Conservation (phyloP, 2,888 invertebrate species). For the Leptogaster cylindrica region DNA sequence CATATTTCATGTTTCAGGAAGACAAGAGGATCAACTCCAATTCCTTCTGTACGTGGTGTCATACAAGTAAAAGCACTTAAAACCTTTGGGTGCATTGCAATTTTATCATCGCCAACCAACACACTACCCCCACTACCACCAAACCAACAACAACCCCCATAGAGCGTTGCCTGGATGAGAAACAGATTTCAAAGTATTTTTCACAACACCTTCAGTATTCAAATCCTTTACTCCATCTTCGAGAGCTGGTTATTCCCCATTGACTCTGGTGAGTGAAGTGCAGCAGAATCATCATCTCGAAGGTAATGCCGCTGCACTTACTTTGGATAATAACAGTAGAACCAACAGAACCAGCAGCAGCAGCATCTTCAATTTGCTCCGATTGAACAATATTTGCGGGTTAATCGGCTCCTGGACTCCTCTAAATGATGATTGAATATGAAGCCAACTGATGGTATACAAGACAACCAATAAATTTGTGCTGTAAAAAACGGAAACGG, state of each 20-base stretch:
- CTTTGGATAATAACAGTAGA: background rate
- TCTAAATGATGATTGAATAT: slow-evolving; percentile 13
- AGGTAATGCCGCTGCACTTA: background rate
- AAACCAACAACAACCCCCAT: background rate
- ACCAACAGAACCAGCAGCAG: background rate
- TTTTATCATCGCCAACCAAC: background rate
- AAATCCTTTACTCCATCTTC: no score
- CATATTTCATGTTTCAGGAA: slow-evolving; percentile 22
- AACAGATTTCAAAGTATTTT: no score
- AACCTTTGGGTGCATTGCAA: background rate
- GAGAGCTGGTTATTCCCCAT: no score
- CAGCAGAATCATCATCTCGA: no score
- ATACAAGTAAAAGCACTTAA: slow-evolving; percentile 28
- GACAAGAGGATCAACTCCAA: slow-evolving; percentile 9
- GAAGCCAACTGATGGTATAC: slow-evolving; percentile 16
- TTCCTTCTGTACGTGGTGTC: slow-evolving; percentile 5
- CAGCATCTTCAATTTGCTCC: background rate
- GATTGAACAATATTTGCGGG: slow-evolving; percentile 4
- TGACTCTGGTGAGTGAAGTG: no score
- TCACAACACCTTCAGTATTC: no score
- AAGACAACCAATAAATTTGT: slow-evolving; percentile 21
- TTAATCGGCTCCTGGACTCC: slow-evolving; percentile 4
- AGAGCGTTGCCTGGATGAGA: background rate
- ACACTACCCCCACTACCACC: background rate
- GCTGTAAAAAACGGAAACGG: slow-evolving; percentile 19